A percentile compares a stretch with the other conserved stretches of the same genome.
Conservation (phyloP, 2,113 vertebrate genomes). For the Phylloscopus whistleri region DNA sequence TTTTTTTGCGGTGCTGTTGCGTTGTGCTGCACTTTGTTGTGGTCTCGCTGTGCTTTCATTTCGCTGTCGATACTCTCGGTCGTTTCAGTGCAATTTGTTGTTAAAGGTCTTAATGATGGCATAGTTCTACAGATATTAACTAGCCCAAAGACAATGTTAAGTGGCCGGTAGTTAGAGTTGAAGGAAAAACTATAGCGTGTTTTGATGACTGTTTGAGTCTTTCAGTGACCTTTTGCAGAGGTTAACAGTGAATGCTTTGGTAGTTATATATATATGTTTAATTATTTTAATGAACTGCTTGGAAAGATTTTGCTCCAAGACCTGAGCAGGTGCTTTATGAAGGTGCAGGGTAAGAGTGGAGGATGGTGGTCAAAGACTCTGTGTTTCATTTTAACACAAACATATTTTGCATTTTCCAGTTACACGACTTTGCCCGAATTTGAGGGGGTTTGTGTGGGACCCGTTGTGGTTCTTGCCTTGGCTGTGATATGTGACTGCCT, state of each 20-base stretch:
- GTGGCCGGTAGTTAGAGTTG: accelerated
- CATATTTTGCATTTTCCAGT: neutral
- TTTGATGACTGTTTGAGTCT: neutral
- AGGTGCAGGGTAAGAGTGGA: neutral
- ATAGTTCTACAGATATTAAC: accelerated
- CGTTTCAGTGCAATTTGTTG: neutral
- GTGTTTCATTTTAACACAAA: neutral
- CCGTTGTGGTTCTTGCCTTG: accelerated
- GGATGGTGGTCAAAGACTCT: neutral
- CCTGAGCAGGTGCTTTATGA: neutral
- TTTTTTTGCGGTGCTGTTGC: neutral
- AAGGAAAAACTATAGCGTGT: neutral
- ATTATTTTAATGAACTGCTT: neutral
- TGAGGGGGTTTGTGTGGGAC: accelerated
- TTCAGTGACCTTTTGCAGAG: neutral
- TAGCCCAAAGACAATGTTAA: neutral
- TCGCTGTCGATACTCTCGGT: accelerated
- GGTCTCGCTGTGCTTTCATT: neutral
- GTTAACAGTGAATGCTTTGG: neutral
- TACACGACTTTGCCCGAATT: accelerated
- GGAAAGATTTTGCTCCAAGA: neutral
- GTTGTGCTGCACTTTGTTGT: neutral
- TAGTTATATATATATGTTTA: neutral
- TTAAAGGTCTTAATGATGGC: neutral
- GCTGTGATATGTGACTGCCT: accelerated